A percentile compares a stretch with the other conserved stretches of the same genome.
phyloP scores from a whole-genome alignment of 2,888 invertebrate genomes.

The Lasioglossum figueresi region DNA sequence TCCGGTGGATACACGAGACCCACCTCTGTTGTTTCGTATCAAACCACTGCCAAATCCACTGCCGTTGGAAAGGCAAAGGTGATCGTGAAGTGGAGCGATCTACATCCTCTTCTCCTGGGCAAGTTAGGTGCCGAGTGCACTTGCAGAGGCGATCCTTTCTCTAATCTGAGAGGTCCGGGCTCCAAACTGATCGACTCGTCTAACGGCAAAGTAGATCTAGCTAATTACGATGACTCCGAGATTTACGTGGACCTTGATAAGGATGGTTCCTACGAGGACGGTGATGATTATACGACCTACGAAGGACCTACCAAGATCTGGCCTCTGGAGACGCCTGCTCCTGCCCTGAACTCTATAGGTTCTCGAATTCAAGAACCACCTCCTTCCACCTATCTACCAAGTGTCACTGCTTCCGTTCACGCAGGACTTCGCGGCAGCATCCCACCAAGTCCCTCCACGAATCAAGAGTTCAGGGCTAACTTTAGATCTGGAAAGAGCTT shows the following conservation, averaged over 20 bases:
- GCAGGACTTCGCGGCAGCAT: not conserved
- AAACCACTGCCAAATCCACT: constrained; percentile 67
- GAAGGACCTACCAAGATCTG: constrained; percentile 48
- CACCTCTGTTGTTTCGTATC: constrained; percentile 63
- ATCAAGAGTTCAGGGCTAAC: constrained; percentile 24
- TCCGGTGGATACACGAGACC: constrained; percentile 66
- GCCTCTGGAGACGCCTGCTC: not conserved
- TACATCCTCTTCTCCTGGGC: constrained; percentile 89
- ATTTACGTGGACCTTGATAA: constrained; percentile 80
- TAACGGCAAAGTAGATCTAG: constrained; percentile 77
- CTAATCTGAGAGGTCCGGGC: constrained; percentile 76
- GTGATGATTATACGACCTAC: constrained; percentile 46
- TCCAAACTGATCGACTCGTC: constrained; percentile 77
- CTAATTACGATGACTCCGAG: constrained; percentile 81
- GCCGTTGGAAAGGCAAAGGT: constrained; percentile 83
- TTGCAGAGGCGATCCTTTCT: constrained; percentile 84
- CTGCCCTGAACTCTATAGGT: not conserved
- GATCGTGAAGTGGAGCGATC: constrained; percentile 89
- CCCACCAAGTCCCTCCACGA: not conserved
- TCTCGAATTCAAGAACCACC: constrained; percentile 17
- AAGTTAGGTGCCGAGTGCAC: constrained; percentile 91
- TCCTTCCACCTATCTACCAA: constrained; percentile 59
- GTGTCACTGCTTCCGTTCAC: constrained; percentile 14
- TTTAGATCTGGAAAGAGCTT: constrained; percentile 71
- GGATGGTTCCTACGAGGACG: constrained; percentile 57